Evolutionary conservation across 2,888 invertebrate genomes (phyloP), one percentile per base, ranked within the genome.

Genomic region (Julus scandinavius): DNA sequence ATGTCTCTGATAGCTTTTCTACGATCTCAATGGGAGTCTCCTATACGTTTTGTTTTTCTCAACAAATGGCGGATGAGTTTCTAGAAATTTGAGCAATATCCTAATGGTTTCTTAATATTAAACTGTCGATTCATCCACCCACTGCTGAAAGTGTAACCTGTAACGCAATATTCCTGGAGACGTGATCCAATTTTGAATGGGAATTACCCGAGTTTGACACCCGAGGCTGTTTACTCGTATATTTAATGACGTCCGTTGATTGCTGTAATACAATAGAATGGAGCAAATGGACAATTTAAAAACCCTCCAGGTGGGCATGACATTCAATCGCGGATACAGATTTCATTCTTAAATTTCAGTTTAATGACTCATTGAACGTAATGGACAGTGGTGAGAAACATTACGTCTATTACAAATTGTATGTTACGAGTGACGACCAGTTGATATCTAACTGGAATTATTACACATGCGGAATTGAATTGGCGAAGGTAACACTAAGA

Each of bases 101-200:
- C 5, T 63, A 63, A 63, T 63, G 63, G 63, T 63, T 63, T n/a
- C 20, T 63, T 63, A 63, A 72, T 72, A 29, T 29, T 29, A 72
- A 72, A 72, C 9, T 29, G 29, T 6, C 29, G 2, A 72, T 72
- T 72, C 72, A 29, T 29, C 72, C 29, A 72, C 72, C 72, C 72
- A 29, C 29, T 9, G 29, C 29, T 29, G 13, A 72, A 72, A 72
- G 72, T 72, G 72, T 72, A 72, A 72, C 29, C 29, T 72, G 72
- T 72, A 72, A 72, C 29, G 72, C 20, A 72, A 29, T 72, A 72
- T 72, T 72, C 72, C 29, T 13, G 72, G 29, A 72, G 72, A 72
- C 72, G 72, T 72, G 72, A 72, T 72, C 72, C 11, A 72, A 72
- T 72, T 72, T 72, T 72, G 38, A 72, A 72, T 72, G 29, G 72